Conservation (phyloP, 1,140 invertebrate genomes). For the Pachyrhynchus sulphureomaculatus region DNA sequence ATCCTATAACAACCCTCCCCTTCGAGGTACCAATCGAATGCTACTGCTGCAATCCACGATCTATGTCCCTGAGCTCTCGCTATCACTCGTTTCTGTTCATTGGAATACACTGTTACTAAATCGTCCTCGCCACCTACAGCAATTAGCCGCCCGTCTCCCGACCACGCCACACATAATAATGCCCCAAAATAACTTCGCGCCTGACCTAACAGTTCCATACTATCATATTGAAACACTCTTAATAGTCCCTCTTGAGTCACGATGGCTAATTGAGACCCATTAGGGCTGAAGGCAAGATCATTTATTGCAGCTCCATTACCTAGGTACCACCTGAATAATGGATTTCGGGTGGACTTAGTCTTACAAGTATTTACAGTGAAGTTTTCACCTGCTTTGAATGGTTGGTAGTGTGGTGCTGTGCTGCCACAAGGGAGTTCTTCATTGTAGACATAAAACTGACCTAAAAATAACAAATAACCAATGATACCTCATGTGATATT, state of each 20-base stretch:
- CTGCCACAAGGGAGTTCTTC: constrained; percentile 89
- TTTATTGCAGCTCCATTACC: constrained; percentile 78
- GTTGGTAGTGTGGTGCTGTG: constrained; percentile 85
- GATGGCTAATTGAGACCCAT: constrained; percentile 86
- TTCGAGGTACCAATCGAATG: constrained; percentile 74
- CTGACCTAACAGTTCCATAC: constrained; percentile 87
- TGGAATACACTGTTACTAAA: constrained; percentile 96
- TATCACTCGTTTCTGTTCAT: constrained; percentile 88
- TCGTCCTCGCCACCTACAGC: constrained; percentile 99
- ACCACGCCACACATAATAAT: constrained; percentile 95
- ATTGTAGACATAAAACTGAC: constrained; percentile 97
- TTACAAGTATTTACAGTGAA: constrained; percentile 95
- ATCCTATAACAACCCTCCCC: constrained; percentile 47
- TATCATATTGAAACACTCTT: constrained; percentile 95
- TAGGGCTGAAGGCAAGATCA: constrained; percentile 96
- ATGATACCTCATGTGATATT: too few species aligned
- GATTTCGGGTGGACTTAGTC: constrained; percentile 94
- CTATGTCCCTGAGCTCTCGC: constrained; percentile 92
- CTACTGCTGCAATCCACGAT: constrained; percentile 96
- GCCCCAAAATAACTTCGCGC: constrained; percentile 97
- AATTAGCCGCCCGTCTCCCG: constrained; percentile 92
- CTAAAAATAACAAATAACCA: constrained; percentile 48
- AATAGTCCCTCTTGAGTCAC: constrained; percentile 96
- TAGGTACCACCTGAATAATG: constrained; percentile 67
- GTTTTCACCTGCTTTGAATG: constrained; percentile 93